Base-by-base conservation (phyloP, 2,888 invertebrate species). In the Eupithecia pulchellata region DNA sequence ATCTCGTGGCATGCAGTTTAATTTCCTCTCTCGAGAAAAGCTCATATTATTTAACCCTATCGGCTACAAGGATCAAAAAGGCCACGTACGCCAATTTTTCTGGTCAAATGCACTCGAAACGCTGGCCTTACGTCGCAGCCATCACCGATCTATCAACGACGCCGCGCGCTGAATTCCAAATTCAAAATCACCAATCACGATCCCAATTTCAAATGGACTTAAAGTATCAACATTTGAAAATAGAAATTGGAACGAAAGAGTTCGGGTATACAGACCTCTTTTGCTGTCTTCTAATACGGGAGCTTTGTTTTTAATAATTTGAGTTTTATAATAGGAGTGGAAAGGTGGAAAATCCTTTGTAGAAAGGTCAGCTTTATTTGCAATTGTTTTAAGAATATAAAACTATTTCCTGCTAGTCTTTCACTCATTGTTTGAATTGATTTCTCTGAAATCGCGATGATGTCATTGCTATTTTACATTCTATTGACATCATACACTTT, bases 321-420 rank as follows among this genome's bases (percentile, higher is more conserved):
- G 62, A 61, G 78, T 81, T 79, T 71, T 81, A 76, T 75, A 3
- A 0, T 20, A 0, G 36, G 13, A 8, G 0, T 0, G 0, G 32
- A 84, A 86, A 60, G 78, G 82, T 80, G 20, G 30, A 60, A 30
- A 81, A 83, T 86, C 17, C 57, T 20, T 71, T 77, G 78, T 47
- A 60, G 42, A 79, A 78, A 76, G 80, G 84, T 76, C 80, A 86
- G 79, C 80, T 84, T 90, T 90, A 89, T 89, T 87, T 85, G 88
- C 88, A 85, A 89, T 90, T 91, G 90, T 89, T 89, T 88, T 85
- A 83, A 89, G 89, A 89, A 90, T 91, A 91, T 90, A 86, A 65
- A 91, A 92, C 89, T 90, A 92, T 92, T 92, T 92, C 92, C 92
- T 92, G 92, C 89, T 88, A 89, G 81, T 89, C 87, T 90, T 89